Percentiles rank a stretch among this genome's conserved stretches.
Conservation (phyloP, 2,113 vertebrate genomes). For the Sterrhoptilus dennistouni region DNA sequence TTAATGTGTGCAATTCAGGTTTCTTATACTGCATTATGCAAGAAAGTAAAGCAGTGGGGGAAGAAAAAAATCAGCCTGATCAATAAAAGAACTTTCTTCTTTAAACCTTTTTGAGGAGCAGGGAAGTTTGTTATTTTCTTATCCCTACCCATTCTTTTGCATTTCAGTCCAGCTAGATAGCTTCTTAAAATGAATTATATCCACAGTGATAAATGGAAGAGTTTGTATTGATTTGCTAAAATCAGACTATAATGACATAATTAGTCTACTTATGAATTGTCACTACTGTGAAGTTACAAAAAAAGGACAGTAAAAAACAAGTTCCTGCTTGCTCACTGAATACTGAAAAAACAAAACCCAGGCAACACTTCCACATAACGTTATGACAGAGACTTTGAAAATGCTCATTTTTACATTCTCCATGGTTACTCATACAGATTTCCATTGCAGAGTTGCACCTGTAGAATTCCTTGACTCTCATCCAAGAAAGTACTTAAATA, state of each 20-base stretch:
- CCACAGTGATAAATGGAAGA: background rate
- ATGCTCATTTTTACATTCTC: background rate
- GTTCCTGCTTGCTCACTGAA: background rate
- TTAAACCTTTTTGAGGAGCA: background rate
- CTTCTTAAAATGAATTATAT: background rate
- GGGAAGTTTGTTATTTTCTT: background rate
- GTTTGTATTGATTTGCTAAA: constrained; percentile 40
- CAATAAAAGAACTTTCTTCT: background rate
- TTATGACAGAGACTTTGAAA: background rate
- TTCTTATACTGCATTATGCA: background rate
- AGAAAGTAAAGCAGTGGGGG: background rate
- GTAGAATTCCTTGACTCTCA: background rate
- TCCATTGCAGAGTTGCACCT: background rate
- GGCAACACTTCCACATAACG: background rate
- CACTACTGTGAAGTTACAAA: background rate
- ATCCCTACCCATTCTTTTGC: background rate
- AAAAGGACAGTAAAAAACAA: background rate
- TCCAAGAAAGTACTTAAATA: background rate
- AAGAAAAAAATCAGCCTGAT: background rate
- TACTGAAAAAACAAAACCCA: background rate
- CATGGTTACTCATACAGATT: background rate
- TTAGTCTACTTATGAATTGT: background rate
- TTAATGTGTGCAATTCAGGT: background rate
- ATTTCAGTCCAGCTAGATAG: background rate
- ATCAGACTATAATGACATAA: background rate